Conservation (phyloP, 1,140 invertebrate species). For the Chironomus striatipennis region DNA sequence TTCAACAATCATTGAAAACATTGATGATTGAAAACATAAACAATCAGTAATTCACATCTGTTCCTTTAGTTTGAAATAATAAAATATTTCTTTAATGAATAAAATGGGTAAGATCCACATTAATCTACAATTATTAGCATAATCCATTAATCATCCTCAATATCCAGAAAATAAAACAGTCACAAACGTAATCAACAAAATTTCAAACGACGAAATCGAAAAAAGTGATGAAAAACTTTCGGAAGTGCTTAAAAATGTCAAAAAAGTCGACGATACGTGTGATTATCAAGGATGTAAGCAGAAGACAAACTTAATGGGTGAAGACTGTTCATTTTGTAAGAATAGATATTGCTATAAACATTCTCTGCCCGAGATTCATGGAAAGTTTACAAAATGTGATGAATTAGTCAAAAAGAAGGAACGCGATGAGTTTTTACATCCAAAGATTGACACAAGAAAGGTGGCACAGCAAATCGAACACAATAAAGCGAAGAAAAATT, state of each 20-base stretch:
- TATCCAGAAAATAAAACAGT: slow-evolving; percentile 5
- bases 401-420: slow-evolving; percentile 34
- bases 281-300: slow-evolving; percentile 35
- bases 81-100: not conserved
- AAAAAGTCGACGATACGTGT: slow-evolving; percentile 36
- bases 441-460: slow-evolving; percentile 33
- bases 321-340: slow-evolving; percentile 33
- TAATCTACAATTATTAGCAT: not conserved
- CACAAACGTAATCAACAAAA: not conserved
- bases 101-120: not conserved
- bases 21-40: not conserved
- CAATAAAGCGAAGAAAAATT: slow-evolving; percentile 34
- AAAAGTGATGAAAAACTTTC: not conserved
- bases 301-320: slow-evolving; percentile 38
- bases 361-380: slow-evolving; percentile 37
- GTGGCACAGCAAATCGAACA: slow-evolving; percentile 34
- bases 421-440: slow-evolving; percentile 36
- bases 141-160: not conserved
- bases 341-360: slow-evolving; percentile 39
- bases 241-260: slow-evolving; percentile 33
- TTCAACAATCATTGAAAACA: not conserved
- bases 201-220: not conserved
- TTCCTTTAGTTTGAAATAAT: not conserved
- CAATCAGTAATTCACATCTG: no score
- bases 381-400: slow-evolving; percentile 30